phyloP scores from a whole-genome alignment of 1,140 invertebrate species.

The Heliconius hermathena region DNA sequence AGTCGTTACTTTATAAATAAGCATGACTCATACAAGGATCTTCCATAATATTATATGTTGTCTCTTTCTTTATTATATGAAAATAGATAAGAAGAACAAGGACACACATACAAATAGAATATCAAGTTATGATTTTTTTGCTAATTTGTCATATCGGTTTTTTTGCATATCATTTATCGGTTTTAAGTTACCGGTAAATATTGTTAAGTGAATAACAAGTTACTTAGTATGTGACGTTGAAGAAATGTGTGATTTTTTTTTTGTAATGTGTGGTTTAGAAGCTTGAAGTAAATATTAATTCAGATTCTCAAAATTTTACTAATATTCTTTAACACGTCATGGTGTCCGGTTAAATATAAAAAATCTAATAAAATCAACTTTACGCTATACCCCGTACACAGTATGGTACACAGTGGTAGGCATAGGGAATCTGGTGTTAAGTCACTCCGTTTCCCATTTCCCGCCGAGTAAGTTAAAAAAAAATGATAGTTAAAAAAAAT shows the following conservation, averaged over 20 bases:
- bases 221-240: background rate
- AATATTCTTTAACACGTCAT: too few relatives aligned
- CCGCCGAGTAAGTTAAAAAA: too few relatives aligned
- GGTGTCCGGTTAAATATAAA: too few relatives aligned
- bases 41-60: constrained; percentile 13
- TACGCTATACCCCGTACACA: too few relatives aligned
- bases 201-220: constrained; percentile 3
- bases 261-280: background rate
- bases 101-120: background rate
- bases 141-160: constrained; percentile 6
- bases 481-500: too few relatives aligned
- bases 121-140: background rate
- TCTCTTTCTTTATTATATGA: constrained; percentile 1
- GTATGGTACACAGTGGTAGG: too few relatives aligned
- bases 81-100: background rate
- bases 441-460: too few relatives aligned
- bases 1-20: constrained; percentile 26
- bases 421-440: too few relatives aligned
- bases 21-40: constrained; percentile 28
- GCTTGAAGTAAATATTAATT: background rate
- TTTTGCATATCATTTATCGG: background rate
- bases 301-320: background rate
- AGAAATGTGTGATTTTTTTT: background rate
- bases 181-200: background rate
- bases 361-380: too few relatives aligned